phyloP scores from a whole-genome alignment of 2,113 vertebrate genomes.

The Hiodon tergisus region DNA sequence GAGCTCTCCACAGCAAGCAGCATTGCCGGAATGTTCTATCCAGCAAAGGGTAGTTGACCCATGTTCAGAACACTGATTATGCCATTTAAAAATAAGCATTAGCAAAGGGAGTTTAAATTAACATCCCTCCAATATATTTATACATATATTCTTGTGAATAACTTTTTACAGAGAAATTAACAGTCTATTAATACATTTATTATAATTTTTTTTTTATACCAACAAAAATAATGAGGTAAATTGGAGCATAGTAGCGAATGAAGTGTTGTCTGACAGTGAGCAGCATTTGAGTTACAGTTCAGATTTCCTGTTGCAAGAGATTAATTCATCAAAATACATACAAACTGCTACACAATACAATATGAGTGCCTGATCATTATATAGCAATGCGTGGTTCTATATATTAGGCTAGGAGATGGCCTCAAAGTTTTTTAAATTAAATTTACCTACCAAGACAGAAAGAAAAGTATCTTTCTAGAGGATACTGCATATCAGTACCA shows the following conservation, averaged over 20 bases:
- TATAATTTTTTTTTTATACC: constrained; percentile 23
- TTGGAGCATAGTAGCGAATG: constrained; percentile 21
- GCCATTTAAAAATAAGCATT: constrained; percentile 12
- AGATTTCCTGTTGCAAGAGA: constrained; percentile 12
- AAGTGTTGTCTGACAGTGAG: constrained; percentile 30
- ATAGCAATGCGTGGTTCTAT: constrained; percentile 7
- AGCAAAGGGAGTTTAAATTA: constrained; percentile 36
- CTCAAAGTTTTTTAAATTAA: constrained; percentile 33
- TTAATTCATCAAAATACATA: constrained; percentile 3
- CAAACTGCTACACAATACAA: constrained; percentile 9
- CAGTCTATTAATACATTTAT: constrained; percentile 33
- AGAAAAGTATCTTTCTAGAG: constrained; percentile 12
- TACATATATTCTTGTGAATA: constrained; percentile 7
- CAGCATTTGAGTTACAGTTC: constrained; percentile 25
- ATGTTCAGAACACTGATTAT: constrained; percentile 37
- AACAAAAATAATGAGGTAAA: constrained; percentile 27
- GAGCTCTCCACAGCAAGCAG: constrained; percentile 46
- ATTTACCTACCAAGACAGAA: constrained; percentile 7
- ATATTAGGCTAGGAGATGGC: constrained; percentile 11
- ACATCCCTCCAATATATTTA: constrained; percentile 16
- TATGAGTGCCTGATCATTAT: constrained; percentile 14
- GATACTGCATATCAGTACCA: constrained; percentile 9
- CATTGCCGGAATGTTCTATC: constrained; percentile 36
- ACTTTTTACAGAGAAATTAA: constrained; percentile 16
- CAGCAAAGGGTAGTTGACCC: constrained; percentile 10